Evolutionary conservation across 1,140 invertebrate species (phyloP).

Genomic region (Anastatus disparis): DNA sequence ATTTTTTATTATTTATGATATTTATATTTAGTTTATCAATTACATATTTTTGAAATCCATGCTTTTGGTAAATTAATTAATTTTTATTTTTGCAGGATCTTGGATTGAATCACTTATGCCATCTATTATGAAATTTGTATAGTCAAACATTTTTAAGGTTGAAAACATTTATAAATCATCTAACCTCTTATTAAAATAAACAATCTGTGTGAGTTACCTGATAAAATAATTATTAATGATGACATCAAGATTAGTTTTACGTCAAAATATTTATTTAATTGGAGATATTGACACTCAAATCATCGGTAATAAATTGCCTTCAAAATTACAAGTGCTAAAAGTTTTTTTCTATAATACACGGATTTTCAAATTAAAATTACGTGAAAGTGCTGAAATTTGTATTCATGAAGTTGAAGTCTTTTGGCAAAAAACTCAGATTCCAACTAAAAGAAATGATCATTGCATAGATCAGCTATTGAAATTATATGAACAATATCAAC

Average conservation of each 20-base stretch:
- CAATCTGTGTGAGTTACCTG: background rate
- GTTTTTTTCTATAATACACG: conserved; percentile 43
- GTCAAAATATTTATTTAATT: conserved; percentile 42
- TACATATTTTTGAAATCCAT: too few species aligned
- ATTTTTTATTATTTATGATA: too few species aligned
- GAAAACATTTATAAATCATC: background rate
- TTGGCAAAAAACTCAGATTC: conserved; percentile 42
- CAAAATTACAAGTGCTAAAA: conserved; percentile 42
- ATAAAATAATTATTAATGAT: background rate
- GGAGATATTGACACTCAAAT: conserved; percentile 42
- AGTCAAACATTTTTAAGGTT: background rate
- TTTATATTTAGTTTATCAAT: too few species aligned
- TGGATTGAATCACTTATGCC: background rate
- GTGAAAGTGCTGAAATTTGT: conserved; percentile 35
- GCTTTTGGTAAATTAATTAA: background rate
- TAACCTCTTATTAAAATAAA: background rate
- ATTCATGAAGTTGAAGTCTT: conserved; percentile 40
- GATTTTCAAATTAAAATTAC: conserved; percentile 37
- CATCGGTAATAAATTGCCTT: conserved; percentile 43
- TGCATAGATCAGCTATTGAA: conserved; percentile 39
- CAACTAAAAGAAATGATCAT: conserved; percentile 34
- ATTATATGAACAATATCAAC: conserved; percentile 38
- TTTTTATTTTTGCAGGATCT: background rate
- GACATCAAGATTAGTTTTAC: background rate
- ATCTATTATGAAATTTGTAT: background rate